Evolutionary conservation across 2,797 vertebrate genomes (phyloP).

Genomic region (Prionace glauca): DNA sequence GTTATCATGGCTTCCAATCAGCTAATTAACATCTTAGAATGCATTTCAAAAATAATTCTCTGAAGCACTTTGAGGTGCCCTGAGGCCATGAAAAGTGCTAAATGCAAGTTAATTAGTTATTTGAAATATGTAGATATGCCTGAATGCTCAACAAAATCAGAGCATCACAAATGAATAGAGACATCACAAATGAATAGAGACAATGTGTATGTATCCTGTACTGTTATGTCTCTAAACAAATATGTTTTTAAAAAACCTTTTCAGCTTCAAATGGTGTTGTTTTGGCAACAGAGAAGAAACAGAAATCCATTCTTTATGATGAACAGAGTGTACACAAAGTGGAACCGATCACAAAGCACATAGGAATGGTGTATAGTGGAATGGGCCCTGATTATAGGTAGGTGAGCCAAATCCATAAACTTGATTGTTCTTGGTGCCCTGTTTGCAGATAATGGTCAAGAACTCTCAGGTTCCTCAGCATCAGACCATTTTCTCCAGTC

Average conservation of each 20-base stretch:
- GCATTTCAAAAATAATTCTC: background rate
- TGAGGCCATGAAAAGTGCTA: background rate
- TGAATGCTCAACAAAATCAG: background rate
- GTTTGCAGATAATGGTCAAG: background rate
- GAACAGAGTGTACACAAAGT: slow-evolving; percentile 98
- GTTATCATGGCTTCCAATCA: background rate
- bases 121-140: background rate
- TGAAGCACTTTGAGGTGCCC: background rate
- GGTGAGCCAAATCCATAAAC: background rate
- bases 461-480: background rate
- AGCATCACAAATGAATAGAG: background rate
- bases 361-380: slow-evolving; percentile 97
- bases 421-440: background rate
- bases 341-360: slow-evolving; percentile 97
- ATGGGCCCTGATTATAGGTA: slow-evolving; percentile 99
- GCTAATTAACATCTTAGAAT: background rate
- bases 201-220: background rate
- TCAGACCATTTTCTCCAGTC: background rate
- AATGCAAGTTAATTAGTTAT: background rate
- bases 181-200: background rate
- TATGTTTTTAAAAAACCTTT: slow-evolving; percentile 41
- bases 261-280: slow-evolving; percentile 95
- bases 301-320: slow-evolving; percentile 96
- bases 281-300: slow-evolving; percentile 96
- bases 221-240: background rate